A percentile compares a stretch with the other conserved stretches of the same genome.
Evolutionary conservation across 2,113 vertebrate genomes (phyloP).

Genomic region (Dicerorhinus sumatrensis): DNA sequence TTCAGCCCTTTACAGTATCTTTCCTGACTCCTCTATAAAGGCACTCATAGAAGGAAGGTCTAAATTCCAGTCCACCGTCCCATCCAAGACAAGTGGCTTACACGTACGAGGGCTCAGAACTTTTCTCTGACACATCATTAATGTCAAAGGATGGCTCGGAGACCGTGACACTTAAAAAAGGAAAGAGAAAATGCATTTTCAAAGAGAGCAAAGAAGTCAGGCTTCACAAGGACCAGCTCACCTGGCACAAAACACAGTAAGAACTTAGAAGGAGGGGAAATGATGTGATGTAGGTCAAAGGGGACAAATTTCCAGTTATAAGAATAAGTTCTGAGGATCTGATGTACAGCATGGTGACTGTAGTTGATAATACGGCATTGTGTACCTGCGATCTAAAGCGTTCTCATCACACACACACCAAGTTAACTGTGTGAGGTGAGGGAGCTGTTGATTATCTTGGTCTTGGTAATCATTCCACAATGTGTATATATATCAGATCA

Average conservation of each 20-base stretch:
- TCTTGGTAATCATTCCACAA: neutral
- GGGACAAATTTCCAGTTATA: neutral
- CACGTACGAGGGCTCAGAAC: rapidly evolving
- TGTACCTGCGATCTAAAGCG: neutral
- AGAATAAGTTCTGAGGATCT: neutral
- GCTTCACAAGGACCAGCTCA: neutral
- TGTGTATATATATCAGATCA: rapidly evolving
- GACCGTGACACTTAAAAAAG: neutral
- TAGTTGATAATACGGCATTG: rapidly evolving
- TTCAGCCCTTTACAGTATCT: neutral
- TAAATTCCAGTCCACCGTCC: rapidly evolving
- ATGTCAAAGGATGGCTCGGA: neutral
- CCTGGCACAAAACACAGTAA: neutral
- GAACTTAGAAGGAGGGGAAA: neutral
- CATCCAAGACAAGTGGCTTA: neutral
- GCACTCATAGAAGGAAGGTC: neutral
- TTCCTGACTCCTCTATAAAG: neutral
- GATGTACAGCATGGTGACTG: neutral
- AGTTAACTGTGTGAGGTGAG: neutral
- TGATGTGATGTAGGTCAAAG: neutral
- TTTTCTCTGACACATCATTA: neutral
- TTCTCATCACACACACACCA: neutral
- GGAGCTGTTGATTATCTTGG: neutral
- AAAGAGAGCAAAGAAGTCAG: neutral
- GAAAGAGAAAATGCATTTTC: neutral